Evolutionary conservation across 2,888 invertebrate species (phyloP), one percentile per base, ranked within the genome.

Genomic region (Lasius platythorax): DNA sequence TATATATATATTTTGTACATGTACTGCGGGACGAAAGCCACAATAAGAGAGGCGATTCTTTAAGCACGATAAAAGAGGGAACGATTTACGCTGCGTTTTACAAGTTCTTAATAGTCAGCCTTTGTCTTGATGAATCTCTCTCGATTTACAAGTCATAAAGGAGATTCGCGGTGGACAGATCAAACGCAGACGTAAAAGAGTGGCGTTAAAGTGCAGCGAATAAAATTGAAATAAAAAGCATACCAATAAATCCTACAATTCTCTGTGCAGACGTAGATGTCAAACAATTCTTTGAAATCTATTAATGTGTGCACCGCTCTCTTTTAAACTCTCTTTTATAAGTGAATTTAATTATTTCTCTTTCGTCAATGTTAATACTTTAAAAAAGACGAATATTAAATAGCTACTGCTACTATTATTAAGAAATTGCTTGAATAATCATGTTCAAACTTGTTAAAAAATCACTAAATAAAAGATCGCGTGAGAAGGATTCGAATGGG

Each of bases 1-100:
- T 30, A 1, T 37, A 6, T 11, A 28, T 18, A 18, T n/a, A 23
- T 15, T 5, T 15, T 37, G 40, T 72, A 23, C 28, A 56, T 33
- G 3, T 56, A 58, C 11, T 37, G 37, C 23, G 18, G 15, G 50
- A 40, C 18, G 40, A 43, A 82, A 37, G 28, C n/a, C 23, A 82
- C 70, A 83, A 72, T 63, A 46, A 50, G 63, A 70, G 63, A 53
- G 18, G 58, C 53, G 85, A 82, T 61, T 78, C 67, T 66, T 78
- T 84, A 82, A 82, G 53, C 79, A 46, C 37, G 64, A 68, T 87
- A 74, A 86, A 84, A 87, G 67, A 82, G 30, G 56, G n/a, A 18
- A 66, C 61, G 37, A 84, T 82, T 84, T 79, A 64, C 82, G 72
- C 68, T 70, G 73, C 75, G 68, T 82, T 86, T 81, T 72, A 64